Base-by-base conservation (phyloP, 2,888 invertebrate genomes). In the Lithodes maja region DNA sequence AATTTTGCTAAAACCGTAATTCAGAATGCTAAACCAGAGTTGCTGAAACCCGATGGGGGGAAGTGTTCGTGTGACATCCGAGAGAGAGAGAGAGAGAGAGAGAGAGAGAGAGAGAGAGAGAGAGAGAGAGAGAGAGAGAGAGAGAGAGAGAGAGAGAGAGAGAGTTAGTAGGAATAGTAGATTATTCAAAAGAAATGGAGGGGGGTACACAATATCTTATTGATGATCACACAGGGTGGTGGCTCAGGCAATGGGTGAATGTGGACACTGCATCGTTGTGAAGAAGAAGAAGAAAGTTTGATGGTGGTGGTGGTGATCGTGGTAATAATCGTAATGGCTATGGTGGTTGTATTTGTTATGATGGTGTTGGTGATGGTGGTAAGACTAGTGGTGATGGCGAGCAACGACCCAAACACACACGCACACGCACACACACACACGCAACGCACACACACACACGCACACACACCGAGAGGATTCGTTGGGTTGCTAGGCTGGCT, bases 401-500 rank as follows among this genome's bases (percentile, higher is more conserved):
- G 75, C 80, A 55, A 55, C 80, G 55, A 80, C 80, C 80, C 80
- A 80, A 55, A 80, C 80, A 80, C 80, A 80, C 55, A 61, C 80
- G 55, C 80, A 80, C 61, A 55, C 12, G 12, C 61, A 61, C 61
- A 61, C 61, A 61, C 61, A 61, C 61, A 61, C 61, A 33, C 33
- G 33, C 33, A 33, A 33, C 80, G 55, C 61, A 55, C 12, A 61
- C 61, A 61, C 61, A 61, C 61, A 61, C 61, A 61, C 61, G 12
- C 61, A 61, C 61, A 61, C 61, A 61, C 12, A 61, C 61, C 5
- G 61, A 12, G 7, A 17, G 80, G 80, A 55, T 80, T 55, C 80
- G 80, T 55, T 79, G 80, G 80, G 80, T 80, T 80, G 80, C 80
- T 80, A 80, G 80, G 80, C 80, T 80, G 80, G 80, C 55, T 74